phyloP scores from a whole-genome alignment of 2,888 invertebrate species.

The Orthosia gracilis region DNA sequence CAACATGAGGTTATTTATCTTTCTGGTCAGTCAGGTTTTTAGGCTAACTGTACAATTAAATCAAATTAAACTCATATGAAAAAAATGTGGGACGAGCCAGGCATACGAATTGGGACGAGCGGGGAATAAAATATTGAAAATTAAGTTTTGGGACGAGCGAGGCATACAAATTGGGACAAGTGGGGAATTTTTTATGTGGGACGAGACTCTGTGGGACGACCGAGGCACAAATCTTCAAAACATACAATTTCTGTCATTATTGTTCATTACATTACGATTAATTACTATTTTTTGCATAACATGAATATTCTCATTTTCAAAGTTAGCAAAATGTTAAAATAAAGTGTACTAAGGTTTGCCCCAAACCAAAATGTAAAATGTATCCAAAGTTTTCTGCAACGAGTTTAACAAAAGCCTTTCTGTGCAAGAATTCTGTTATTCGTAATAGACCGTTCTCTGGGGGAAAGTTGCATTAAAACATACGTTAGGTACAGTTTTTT shows the following conservation, averaged over 20 bases:
- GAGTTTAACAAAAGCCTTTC: constrained; percentile 35
- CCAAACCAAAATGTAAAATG: constrained; percentile 46
- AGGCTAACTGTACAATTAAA: too few species aligned
- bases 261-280: neutral
- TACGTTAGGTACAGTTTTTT: constrained; percentile 14
- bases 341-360: constrained; percentile 17
- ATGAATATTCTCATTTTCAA: constrained; percentile 5
- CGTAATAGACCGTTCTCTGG: constrained; percentile 30
- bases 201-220: too few species aligned
- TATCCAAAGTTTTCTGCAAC: constrained; percentile 40
- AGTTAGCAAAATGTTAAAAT: constrained; percentile 11
- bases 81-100: too few species aligned
- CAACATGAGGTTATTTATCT: too few species aligned
- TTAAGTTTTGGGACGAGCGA: too few species aligned
- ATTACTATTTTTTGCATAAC: constrained; percentile 6
- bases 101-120: too few species aligned
- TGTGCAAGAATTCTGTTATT: constrained; percentile 46
- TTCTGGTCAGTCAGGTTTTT: too few species aligned
- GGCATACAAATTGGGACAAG: too few species aligned
- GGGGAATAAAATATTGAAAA: too few species aligned
- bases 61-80: too few species aligned
- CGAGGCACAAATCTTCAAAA: too few species aligned
- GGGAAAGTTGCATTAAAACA: constrained; percentile 27
- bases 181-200: too few species aligned
- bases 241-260: neutral